Evolutionary conservation across 1,140 invertebrate species (phyloP).

Genomic region (Muscidifurax raptorellus): DNA sequence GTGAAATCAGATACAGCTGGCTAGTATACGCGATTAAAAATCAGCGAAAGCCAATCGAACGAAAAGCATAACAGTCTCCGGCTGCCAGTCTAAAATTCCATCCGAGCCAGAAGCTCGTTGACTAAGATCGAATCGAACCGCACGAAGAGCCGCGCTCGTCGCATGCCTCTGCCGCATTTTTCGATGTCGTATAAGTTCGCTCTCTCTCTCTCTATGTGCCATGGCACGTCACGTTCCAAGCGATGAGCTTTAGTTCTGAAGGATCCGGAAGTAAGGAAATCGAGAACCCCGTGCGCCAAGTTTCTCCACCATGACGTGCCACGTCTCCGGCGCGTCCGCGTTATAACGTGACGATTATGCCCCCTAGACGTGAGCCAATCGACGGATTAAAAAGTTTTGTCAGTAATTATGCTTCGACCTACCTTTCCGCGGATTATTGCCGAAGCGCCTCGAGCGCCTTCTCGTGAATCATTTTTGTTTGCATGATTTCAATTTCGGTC

Average conservation of each 20-base stretch:
- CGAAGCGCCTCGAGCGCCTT: background rate
- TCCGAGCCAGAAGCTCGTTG: constrained; percentile 58
- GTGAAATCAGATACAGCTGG: background rate
- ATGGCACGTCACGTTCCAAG: constrained; percentile 34
- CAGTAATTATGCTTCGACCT: constrained; percentile 54
- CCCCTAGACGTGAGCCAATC: constrained; percentile 31
- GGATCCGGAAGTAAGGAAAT: constrained; percentile 67
- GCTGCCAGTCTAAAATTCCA: background rate
- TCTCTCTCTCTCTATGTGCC: constrained; percentile 20
- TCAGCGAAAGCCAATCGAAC: too few relatives aligned
- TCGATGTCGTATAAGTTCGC: background rate
- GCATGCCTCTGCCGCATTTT: constrained; percentile 31
- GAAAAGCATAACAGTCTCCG: background rate
- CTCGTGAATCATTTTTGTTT: constrained; percentile 14
- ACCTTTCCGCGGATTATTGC: constrained; percentile 30
- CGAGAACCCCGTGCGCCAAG: constrained; percentile 53
- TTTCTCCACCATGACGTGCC: background rate
- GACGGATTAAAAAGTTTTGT: constrained; percentile 58
- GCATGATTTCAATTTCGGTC: constrained; percentile 6
- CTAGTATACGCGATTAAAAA: too few relatives aligned
- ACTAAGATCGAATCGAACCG: constrained; percentile 13
- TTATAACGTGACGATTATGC: constrained; percentile 24
- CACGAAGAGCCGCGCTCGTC: constrained; percentile 10
- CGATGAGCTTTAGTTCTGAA: constrained; percentile 63
- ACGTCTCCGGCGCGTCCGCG: background rate